These are phyloP conservation scores for Pedetes capensis DNA, from an alignment of 2,113 vertebrate genomes.

Conservation along the genomic window DNA sequence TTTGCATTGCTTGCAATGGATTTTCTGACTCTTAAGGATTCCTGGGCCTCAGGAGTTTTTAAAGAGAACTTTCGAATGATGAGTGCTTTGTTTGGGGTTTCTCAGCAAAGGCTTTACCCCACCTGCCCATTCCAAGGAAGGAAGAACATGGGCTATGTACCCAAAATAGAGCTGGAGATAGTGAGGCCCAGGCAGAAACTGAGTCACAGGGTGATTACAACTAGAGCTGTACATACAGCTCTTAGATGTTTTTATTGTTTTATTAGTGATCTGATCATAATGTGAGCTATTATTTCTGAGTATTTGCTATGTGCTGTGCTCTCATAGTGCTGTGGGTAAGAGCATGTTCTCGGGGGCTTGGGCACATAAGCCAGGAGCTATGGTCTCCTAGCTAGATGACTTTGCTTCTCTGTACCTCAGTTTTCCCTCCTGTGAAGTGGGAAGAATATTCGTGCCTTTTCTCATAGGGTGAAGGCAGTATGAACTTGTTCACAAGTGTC, in stretches of 20 bases:
- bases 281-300: not conserved
- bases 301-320: not conserved
- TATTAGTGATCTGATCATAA: not conserved
- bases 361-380: not conserved
- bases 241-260: not conserved
- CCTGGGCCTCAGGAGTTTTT: not conserved
- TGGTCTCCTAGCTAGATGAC: not conserved
- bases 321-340: not conserved
- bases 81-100: not conserved
- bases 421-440: not conserved
- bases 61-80: slow-evolving; percentile 3
- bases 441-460: not conserved
- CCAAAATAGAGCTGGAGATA: not conserved
- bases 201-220: not conserved
- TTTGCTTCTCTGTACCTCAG: not conserved
- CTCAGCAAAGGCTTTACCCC: slow-evolving; percentile 39
- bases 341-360: not conserved
- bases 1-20: not conserved
- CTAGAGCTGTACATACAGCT: not conserved
- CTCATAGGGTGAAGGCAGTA: not conserved
- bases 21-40: slow-evolving; percentile 56
- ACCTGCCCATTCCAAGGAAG: not conserved
- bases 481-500: not conserved
- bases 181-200: not conserved
- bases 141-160: not conserved